Conservation (phyloP, 2,888 invertebrate genomes). For the Ephialtes manifestator region DNA sequence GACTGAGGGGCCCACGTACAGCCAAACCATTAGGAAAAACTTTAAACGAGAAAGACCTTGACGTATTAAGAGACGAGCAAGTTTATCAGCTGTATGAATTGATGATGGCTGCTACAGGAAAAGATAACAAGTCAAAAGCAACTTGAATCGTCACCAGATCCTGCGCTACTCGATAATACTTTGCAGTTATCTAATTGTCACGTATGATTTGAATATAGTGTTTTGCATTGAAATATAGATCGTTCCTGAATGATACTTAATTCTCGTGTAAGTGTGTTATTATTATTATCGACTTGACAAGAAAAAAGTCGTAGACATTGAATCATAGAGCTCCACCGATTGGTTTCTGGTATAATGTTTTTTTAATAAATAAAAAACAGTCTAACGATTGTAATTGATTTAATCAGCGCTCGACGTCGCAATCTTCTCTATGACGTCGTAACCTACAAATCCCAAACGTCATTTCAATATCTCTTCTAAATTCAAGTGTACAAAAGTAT, state of each 20-base stretch:
- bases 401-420: background rate
- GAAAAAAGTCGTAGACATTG: background rate
- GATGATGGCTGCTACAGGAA: constrained; percentile 89
- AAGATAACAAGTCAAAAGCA: constrained; percentile 76
- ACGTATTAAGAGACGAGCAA: constrained; percentile 93
- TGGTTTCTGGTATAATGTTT: background rate
- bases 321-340: background rate
- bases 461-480: background rate
- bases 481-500: constrained; percentile 1
- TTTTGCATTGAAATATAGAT: constrained; percentile 13
- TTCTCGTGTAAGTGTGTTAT: background rate
- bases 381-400: background rate
- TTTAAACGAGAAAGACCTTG: constrained; percentile 89
- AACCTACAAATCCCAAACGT: background rate
- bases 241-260: background rate
- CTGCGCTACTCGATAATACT: background rate
- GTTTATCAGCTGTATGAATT: constrained; percentile 94
- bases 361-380: background rate
- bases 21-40: constrained; percentile 89
- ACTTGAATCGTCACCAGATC: background rate
- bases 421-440: background rate
- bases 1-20: constrained; percentile 88
- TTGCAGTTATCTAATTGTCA: constrained; percentile 9
- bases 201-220: background rate
- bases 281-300: background rate